Evolutionary conservation across 2,797 vertebrate genomes (phyloP).

Genomic region (Gambelia wislizenii): DNA sequence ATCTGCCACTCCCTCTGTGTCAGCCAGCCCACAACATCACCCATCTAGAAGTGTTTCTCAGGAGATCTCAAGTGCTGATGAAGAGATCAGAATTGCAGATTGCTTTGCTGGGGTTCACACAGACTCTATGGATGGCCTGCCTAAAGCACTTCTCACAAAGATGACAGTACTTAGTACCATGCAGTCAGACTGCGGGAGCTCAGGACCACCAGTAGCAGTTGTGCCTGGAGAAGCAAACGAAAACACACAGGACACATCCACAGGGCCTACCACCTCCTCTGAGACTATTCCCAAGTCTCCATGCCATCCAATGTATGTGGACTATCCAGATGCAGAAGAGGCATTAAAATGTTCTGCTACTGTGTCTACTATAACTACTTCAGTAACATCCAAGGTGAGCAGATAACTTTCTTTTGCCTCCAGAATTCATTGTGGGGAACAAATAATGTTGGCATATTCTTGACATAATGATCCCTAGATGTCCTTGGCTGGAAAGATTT

Average conservation of each 20-base stretch:
- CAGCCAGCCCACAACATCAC: constrained; percentile 93
- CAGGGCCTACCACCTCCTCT: constrained; percentile 46
- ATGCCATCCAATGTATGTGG: constrained; percentile 92
- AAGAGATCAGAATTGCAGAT: constrained; percentile 70
- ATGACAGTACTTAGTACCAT: constrained; percentile 86
- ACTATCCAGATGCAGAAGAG: constrained; percentile 86
- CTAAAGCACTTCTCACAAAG: constrained; percentile 91
- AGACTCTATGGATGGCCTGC: constrained; percentile 86
- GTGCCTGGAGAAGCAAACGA: constrained; percentile 35
- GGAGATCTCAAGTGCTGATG: constrained; percentile 70
- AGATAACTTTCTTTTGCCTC: not conserved
- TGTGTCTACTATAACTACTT: constrained; percentile 66
- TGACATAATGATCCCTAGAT: not conserved
- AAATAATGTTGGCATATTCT: not conserved
- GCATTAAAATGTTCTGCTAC: constrained; percentile 76
- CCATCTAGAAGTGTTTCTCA: constrained; percentile 77
- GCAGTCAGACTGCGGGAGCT: constrained; percentile 59
- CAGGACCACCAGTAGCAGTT: constrained; percentile 38
- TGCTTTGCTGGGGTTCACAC: constrained; percentile 74
- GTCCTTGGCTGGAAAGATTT: not conserved
- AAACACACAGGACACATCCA: constrained; percentile 26
- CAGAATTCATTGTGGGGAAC: not conserved
- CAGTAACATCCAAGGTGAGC: constrained; percentile 73
- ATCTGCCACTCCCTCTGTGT: constrained; percentile 93
- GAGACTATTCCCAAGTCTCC: constrained; percentile 85